Percentiles rank a stretch among this genome's conserved stretches.
Conservation (phyloP, 2,888 invertebrate genomes). For the Embidobia sp. region DNA sequence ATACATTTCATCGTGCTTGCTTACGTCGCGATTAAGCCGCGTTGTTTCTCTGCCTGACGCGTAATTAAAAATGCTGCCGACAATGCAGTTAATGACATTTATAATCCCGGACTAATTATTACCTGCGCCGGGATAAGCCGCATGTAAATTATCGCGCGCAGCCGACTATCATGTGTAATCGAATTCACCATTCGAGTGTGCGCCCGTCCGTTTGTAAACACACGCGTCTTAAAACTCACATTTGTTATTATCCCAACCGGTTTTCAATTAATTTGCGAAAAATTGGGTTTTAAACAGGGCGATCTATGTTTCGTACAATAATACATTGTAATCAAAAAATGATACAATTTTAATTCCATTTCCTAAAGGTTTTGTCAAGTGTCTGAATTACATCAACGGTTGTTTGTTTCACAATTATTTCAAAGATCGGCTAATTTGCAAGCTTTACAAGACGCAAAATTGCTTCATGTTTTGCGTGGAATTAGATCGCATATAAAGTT, state of each 20-base stretch:
- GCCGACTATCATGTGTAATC: constrained; percentile 26
- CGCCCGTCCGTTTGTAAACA: background rate
- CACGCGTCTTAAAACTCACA: background rate
- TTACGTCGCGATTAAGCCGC: constrained; percentile 37
- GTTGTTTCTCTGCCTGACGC: constrained; percentile 34
- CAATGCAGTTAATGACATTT: constrained; percentile 48
- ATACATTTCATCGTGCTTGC: constrained; percentile 35
- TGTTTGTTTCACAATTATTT: too few species aligned
- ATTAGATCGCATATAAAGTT: too few species aligned
- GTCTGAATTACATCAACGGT: too few species aligned
- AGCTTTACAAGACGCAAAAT: too few species aligned
- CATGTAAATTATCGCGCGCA: constrained; percentile 21
- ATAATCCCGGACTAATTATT: constrained; percentile 51
- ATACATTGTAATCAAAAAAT: too few species aligned
- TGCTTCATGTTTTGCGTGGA: too few species aligned
- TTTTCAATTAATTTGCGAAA: background rate
- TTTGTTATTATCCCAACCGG: background rate
- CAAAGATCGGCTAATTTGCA: too few species aligned
- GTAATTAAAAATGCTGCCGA: constrained; percentile 43
- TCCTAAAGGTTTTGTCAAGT: too few species aligned
- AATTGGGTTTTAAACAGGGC: too few species aligned
- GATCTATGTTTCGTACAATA: too few species aligned
- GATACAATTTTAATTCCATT: too few species aligned
- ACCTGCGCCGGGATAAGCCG: constrained; percentile 35
- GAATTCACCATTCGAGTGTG: background rate